Conservation (phyloP, 1,140 invertebrate genomes). For the Sweltsa coloradensis region DNA sequence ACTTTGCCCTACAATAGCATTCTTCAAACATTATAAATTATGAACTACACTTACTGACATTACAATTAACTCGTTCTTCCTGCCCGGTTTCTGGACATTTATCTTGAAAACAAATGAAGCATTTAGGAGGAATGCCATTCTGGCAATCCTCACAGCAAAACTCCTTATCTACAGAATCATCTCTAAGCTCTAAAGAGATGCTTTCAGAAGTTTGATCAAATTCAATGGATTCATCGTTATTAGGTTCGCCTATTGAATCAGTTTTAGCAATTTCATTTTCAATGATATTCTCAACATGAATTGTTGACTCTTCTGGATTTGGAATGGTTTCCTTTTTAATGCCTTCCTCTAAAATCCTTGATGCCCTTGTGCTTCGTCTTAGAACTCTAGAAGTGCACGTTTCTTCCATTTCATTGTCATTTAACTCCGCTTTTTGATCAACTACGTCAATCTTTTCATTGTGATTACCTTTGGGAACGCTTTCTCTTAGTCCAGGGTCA, state of each 20-base stretch:
- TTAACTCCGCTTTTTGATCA: neutral
- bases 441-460: neutral
- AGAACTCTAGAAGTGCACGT: neutral
- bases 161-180: constrained; percentile 30
- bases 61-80: constrained; percentile 13
- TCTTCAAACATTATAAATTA: constrained; percentile 5
- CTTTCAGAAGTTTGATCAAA: no score
- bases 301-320: neutral
- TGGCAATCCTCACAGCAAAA: constrained; percentile 36
- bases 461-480: neutral
- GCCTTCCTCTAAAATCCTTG: neutral
- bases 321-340: neutral
- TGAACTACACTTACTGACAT: neutral
- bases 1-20: constrained; percentile 20
- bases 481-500: no score
- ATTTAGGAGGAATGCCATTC: constrained; percentile 31
- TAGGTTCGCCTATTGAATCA: neutral
- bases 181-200: constrained; percentile 22
- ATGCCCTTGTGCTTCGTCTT: neutral
- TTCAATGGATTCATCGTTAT: no score
- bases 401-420: neutral
- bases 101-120: constrained; percentile 34
- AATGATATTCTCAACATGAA: neutral
- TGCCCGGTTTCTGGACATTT: constrained; percentile 21
- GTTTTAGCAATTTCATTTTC: neutral